Percentiles rank a stretch among this genome's conserved stretches.
Evolutionary conservation across 2,888 invertebrate species (phyloP).

Genomic region (Parapristionchus giblindavisi): DNA sequence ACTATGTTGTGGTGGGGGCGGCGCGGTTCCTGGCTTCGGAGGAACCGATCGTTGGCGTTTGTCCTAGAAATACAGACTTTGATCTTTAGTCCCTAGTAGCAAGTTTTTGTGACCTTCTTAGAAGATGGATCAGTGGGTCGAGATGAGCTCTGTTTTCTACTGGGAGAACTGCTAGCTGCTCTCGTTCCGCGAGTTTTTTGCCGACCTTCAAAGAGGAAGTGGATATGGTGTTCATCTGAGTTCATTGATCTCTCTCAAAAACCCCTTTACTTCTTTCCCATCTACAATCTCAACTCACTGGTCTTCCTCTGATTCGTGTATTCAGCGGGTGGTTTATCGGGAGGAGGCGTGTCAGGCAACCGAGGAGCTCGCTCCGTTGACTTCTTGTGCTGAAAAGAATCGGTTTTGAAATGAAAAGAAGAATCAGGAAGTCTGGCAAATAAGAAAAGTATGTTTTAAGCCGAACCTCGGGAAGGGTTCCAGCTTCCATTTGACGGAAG

Average conservation of each 20-base stretch:
- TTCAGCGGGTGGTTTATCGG: slow-evolving; percentile 46
- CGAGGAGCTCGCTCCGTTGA: slow-evolving; percentile 47
- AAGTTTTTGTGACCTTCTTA: slow-evolving; percentile 42
- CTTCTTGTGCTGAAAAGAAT: slow-evolving; percentile 13
- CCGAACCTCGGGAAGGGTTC: slow-evolving; percentile 14
- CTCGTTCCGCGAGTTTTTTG: slow-evolving; percentile 38
- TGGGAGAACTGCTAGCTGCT: slow-evolving; percentile 52
- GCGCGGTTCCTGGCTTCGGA: slow-evolving; percentile 26
- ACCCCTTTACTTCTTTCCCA: slow-evolving; percentile 39
- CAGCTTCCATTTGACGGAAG: slow-evolving; percentile 39
- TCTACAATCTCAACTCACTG: slow-evolving; percentile 27
- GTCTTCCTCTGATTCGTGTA: slow-evolving; percentile 36
- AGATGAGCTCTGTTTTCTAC: slow-evolving; percentile 39
- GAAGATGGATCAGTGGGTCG: not conserved
- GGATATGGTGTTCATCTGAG: too few relatives aligned
- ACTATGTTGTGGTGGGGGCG: slow-evolving; percentile 11
- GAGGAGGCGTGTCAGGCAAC: slow-evolving; percentile 56
- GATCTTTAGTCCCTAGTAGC: slow-evolving; percentile 17
- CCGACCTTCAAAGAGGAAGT: too few relatives aligned
- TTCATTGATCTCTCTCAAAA: not conserved
- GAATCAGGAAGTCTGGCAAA: not conserved
- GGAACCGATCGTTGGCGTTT: slow-evolving; percentile 36
- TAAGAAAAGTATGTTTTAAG: not conserved
- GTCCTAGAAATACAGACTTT: slow-evolving; percentile 10
- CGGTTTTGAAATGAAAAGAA: not conserved